Base-by-base conservation (phyloP, 2,797 vertebrate species). In the Australoheros facetus region DNA sequence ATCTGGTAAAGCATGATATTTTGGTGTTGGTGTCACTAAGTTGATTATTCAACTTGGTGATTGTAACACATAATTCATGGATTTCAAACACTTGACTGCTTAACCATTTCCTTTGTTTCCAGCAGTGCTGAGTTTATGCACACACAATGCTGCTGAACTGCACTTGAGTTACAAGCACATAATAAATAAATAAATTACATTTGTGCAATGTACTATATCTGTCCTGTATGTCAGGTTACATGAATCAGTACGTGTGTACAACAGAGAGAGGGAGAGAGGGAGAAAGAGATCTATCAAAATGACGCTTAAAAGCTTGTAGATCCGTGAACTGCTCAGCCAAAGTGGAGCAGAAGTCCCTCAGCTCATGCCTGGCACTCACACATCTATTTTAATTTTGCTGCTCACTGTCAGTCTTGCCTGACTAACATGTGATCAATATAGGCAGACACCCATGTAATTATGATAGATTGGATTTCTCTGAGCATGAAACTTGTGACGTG, bases 351-450 rank as follows among this genome's bases (percentile, higher is more conserved):
- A 86, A 92, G 88, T 94, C 93, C 93, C 91, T 79, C 26, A 89
- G 90, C 90, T 89, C 82, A 57, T 70, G 86, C 78, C 88, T 64
- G 83, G 77, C 75, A 71, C 88, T 87, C 88, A 70, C 85, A 93
- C 93, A 94, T 94, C 93, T 93, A 90, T 94, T 94, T 93, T 91
- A 92, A 95, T 95, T 93, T 72, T 5, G 21, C 89, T 73, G 87
- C 86, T 91, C 91, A 86, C 89, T 92, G 93, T 93, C 91, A 91
- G 88, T 87, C 87, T 87, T 90, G 91, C 89, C 91, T 87, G 90
- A 91, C 91, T 94, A 94, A 92, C 93, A 90, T 88, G 90, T 93
- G 94, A 94, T 95, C 93, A 93, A 95, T 95, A 93, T 77, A 90
- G 82, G 90, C 93, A 92, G 92, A 86, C 91, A 81, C 88, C 87